Evolutionary conservation across 2,113 vertebrate species (phyloP).

Genomic region (Nicator chloris): DNA sequence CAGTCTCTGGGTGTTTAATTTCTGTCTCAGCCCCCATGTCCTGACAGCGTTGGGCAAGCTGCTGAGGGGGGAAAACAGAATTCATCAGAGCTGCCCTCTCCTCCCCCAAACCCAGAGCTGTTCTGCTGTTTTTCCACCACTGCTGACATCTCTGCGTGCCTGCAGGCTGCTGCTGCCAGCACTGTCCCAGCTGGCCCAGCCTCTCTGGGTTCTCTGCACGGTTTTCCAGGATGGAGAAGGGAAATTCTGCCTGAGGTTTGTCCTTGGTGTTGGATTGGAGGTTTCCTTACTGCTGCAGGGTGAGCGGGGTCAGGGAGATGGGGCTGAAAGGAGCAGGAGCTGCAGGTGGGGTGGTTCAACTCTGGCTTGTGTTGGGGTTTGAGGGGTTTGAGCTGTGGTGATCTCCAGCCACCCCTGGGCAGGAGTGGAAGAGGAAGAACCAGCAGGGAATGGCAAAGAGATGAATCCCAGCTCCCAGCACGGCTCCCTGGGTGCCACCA

Average conservation of each 20-base stretch:
- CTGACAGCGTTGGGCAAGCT: accelerated
- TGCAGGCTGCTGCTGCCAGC: not conserved
- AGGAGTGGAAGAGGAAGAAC: not conserved
- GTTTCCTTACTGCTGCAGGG: not conserved
- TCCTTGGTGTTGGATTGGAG: accelerated
- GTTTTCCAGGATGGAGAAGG: not conserved
- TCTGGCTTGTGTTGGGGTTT: not conserved
- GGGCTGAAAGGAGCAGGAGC: not conserved
- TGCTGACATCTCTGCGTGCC: not conserved
- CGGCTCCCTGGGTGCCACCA: not conserved
- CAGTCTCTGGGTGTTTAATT: not conserved
- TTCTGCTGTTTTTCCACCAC: not conserved
- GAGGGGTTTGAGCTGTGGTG: not conserved
- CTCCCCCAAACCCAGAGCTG: not conserved
- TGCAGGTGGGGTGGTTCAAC: not conserved
- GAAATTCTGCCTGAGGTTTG: not conserved
- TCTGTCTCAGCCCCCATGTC: accelerated
- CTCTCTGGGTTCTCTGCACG: not conserved
- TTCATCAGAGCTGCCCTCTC: not conserved
- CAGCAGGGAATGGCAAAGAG: not conserved
- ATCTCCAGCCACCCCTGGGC: not conserved
- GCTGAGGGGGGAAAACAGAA: not conserved
- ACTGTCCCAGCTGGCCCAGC: not conserved
- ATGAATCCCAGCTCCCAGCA: not conserved
- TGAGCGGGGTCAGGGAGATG: not conserved